Evolutionary conservation across 2,888 invertebrate species (phyloP), one percentile per base, ranked within the genome.

Genomic region (Hofmannophila pseudospretella): DNA sequence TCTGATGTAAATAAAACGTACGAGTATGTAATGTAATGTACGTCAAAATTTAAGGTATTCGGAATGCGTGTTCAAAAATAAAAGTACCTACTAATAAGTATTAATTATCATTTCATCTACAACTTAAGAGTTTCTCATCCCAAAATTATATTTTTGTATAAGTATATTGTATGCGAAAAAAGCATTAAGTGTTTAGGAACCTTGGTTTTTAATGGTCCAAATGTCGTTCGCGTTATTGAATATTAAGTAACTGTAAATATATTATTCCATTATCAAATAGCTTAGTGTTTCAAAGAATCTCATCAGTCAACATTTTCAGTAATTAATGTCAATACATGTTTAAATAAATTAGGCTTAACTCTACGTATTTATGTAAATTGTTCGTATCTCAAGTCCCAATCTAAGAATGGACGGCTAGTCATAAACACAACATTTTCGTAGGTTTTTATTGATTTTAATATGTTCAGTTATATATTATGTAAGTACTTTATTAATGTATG

Each of bases 121-220:
- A 58, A 55, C 57, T 62, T 47, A 49, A 47, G 53, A 57, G 53
- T 54, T 53, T 63, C 62, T 59, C 57, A 63, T 55, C 59, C 58
- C 61, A 63, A 76, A 74, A 75, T 74, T 68, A 79, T 84, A 84
- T 84, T 84, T 84, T 84, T 84, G 81, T 84, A 84, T 72, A 78
- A 67, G 68, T 78, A 77, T 82, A 79, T 64, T 71, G 64, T 65
- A 70, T 69, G 59, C 55, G 16, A 60, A 56, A 64, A 58, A 8
- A 2, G 7, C 22, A 22, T 22, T 54, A 66, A 68, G 64, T 60
- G 57, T 64, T 64, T 51, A 60, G 50, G 47, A 51, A 50, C 16
- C 16, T 19, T 26, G 27, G 27, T 34, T 34, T n/a, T 23, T 34
- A 27, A 34, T 8, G 23, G 34, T 26, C n/a, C 27, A 4, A 33